Percentiles rank a stretch among this genome's conserved stretches.
Evolutionary conservation across 2,888 invertebrate species (phyloP).

Genomic region (Hydraecia micacea): DNA sequence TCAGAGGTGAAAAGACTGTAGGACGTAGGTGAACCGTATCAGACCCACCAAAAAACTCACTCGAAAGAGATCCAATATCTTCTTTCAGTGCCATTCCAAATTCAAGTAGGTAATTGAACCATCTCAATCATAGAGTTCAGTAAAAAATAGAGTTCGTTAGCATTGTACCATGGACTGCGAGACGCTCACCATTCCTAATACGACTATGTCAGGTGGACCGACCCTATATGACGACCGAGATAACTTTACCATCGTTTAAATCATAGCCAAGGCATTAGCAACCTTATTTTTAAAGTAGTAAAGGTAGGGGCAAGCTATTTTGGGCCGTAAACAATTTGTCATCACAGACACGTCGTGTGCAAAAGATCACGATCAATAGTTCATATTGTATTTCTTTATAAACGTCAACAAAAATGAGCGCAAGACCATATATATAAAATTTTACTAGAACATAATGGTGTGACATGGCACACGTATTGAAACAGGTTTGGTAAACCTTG

Average conservation of each 20-base stretch:
- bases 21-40: background rate
- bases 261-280: slow-evolving; percentile 26
- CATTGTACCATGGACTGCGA: slow-evolving; percentile 66
- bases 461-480: slow-evolving; percentile 58
- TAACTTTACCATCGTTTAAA: slow-evolving; percentile 23
- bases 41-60: background rate
- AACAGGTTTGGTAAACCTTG: slow-evolving; percentile 59
- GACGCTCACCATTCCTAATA: slow-evolving; percentile 83
- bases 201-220: slow-evolving; percentile 84
- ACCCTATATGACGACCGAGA: slow-evolving; percentile 70
- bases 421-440: slow-evolving; percentile 78
- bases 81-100: slow-evolving; percentile 10
- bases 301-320: slow-evolving; percentile 9
- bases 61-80: background rate
- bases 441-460: slow-evolving; percentile 61
- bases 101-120: slow-evolving; percentile 22
- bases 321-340: slow-evolving; percentile 48
- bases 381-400: slow-evolving; percentile 83
- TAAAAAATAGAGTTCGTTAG: slow-evolving; percentile 66
- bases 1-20: too few relatives aligned
- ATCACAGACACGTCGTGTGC: slow-evolving; percentile 76
- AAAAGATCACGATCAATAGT: slow-evolving; percentile 83
- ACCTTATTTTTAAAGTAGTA: slow-evolving; percentile 54
- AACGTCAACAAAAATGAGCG: slow-evolving; percentile 83
- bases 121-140: slow-evolving; percentile 51